phyloP scores from a whole-genome alignment of 2,888 invertebrate genomes.

The Acanthosepion pharaonis region DNA sequence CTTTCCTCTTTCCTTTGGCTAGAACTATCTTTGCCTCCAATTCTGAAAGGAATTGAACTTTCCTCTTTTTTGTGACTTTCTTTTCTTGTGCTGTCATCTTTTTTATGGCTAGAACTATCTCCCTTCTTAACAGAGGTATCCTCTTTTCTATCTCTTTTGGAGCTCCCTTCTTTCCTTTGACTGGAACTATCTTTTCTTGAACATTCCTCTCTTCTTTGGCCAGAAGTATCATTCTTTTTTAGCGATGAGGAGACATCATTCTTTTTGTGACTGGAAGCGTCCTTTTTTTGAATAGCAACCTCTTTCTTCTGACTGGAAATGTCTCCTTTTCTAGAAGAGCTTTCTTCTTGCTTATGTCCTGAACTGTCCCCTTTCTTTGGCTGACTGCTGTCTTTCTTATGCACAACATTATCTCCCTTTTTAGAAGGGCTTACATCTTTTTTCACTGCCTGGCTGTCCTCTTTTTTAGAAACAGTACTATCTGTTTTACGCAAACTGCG shows the following conservation, averaged over 20 bases:
- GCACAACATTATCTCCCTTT: not conserved
- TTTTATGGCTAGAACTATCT: constrained; percentile 38
- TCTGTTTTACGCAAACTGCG: not conserved
- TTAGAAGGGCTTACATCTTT: not conserved
- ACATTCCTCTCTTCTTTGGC: not conserved
- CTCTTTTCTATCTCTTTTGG: not conserved
- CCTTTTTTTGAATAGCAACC: not conserved
- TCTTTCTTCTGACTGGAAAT: constrained; percentile 3
- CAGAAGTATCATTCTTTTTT: not conserved
- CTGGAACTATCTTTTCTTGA: not conserved
- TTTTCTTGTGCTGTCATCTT: not conserved
- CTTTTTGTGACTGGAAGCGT: not conserved
- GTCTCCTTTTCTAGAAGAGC: not conserved
- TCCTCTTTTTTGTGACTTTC: constrained; percentile 13
- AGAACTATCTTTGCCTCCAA: not conserved
- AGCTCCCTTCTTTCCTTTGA: not conserved
- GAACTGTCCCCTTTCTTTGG: too few species aligned
- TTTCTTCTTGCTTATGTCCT: not conserved
- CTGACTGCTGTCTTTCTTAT: not conserved
- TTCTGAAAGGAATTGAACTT: constrained; percentile 6
- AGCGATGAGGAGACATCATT: too few species aligned
- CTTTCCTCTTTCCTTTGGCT: constrained; percentile 14
- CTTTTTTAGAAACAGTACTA: not conserved
- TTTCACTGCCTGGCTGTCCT: not conserved
- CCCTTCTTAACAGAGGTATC: not conserved